phyloP scores from a whole-genome alignment of 2,888 invertebrate genomes.

The Thysanoteuthis rhombus region DNA sequence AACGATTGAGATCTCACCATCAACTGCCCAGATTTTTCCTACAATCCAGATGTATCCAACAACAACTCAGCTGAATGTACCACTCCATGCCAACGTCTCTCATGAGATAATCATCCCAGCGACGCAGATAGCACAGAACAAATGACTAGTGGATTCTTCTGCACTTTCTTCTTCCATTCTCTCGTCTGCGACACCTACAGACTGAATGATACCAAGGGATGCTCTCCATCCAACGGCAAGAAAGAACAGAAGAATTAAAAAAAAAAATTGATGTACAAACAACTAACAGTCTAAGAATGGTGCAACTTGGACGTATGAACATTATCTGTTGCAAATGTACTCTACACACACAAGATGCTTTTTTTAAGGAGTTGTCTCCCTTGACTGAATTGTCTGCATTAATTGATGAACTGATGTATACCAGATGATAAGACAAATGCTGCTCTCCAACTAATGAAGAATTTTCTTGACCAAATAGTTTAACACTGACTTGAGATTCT shows the following conservation, averaged over 20 bases:
- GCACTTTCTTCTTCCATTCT: neutral
- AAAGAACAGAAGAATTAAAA: neutral
- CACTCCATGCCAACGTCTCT: neutral
- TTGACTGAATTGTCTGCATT: neutral
- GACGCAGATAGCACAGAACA: neutral
- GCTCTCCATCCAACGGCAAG: neutral
- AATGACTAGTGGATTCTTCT: neutral
- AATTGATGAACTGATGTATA: no score
- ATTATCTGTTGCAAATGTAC: neutral
- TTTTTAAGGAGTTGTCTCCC: neutral
- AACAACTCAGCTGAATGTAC: neutral
- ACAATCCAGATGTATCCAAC: slow-evolving; percentile 28
- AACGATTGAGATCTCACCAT: slow-evolving; percentile 15
- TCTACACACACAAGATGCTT: neutral
- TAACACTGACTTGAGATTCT: neutral
- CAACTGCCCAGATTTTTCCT: slow-evolving; percentile 19
- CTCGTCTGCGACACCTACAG: neutral
- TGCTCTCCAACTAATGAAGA: neutral
- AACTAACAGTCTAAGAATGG: neutral
- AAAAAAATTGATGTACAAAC: neutral
- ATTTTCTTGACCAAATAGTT: no score
- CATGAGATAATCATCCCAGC: neutral
- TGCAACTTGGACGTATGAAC: neutral
- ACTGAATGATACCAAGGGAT: neutral
- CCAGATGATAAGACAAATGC: neutral